Evolutionary conservation across 2,797 vertebrate species (phyloP), one percentile per base, ranked within the genome.

Genomic region (Neoniphon sammara): DNA sequence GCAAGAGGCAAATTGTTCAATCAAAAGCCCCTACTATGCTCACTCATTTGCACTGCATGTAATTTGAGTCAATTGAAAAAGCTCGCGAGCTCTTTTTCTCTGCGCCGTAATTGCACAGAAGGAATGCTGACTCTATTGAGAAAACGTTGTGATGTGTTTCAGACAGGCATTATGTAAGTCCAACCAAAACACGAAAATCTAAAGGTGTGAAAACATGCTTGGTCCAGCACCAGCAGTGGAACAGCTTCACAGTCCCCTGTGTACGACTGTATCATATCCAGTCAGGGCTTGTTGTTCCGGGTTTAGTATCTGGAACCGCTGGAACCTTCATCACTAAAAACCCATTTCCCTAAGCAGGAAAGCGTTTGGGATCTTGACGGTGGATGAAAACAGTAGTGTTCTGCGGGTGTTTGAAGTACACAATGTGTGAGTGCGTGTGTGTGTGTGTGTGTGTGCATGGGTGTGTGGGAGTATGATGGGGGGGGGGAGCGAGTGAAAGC

Each of bases 1-100:
- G 76, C 72, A 72, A 81, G 66, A 86, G 78, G 82, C 69, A 83
- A 81, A 87, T 86, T 73, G 74, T 66, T 76, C 62, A 81, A 79
- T 86, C 68, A 65, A 85, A 83, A 73, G 31, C 21, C 64, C 55
- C 69, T 78, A 66, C 63, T 49, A 50, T 49, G 49, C 54, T 64
- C 12, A 0, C 52, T 77, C 61, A 70, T 68, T 80, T 78, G 52
- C 66, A 82, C 56, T 55, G 11, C 65, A 66, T 64, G 74, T 72
- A 54, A 86, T 84, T 82, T 60, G 58, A 70, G 62, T 61, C 69
- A 57, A 63, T 65, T 12, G 4, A 53, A 69, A 62, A 65, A 60
- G 63, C 50, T 79, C 57, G 15, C 31, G 18, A 63, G 31, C 42
- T 42, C 12, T 69, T 73, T 73, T 55, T 17, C 18, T 17, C 20